Conservation (phyloP, 2,797 vertebrate species). For the Bovichtus variegatus region DNA sequence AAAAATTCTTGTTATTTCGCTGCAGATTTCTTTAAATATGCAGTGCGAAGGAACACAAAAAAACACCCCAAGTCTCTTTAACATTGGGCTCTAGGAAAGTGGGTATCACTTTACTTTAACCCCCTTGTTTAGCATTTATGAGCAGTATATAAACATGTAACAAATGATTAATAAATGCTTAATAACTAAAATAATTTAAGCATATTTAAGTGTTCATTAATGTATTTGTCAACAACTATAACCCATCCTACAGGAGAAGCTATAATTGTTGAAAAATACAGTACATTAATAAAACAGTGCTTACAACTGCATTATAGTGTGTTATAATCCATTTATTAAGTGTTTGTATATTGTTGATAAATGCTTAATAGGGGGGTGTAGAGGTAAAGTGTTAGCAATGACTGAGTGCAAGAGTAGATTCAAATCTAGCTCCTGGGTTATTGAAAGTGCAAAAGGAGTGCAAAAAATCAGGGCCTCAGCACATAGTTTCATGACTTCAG, state of each 20-base stretch:
- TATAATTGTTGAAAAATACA: not conserved
- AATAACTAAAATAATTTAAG: constrained; percentile 1
- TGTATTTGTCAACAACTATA: not conserved
- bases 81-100: not conserved
- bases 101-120: not conserved
- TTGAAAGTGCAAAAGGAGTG: constrained; percentile 10
- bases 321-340: not conserved
- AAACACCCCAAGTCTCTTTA: not conserved
- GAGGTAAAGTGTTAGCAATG: not conserved
- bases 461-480: constrained; percentile 5
- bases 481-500: constrained; percentile 16
- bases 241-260: not conserved
- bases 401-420: constrained; percentile 8
- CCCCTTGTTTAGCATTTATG: not conserved
- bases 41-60: not conserved
- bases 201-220: not conserved
- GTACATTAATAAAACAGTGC: not conserved
- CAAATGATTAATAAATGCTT: too few relatives aligned
- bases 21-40: not conserved
- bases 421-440: constrained; percentile 13
- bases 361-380: not conserved
- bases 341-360: not conserved
- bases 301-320: not conserved
- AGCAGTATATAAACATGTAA: constrained; percentile 16
- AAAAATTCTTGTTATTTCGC: too few relatives aligned